These are phyloP conservation scores for Bombus turneri DNA, from an alignment of 1,140 invertebrate genomes.

Conservation along the genomic window DNA sequence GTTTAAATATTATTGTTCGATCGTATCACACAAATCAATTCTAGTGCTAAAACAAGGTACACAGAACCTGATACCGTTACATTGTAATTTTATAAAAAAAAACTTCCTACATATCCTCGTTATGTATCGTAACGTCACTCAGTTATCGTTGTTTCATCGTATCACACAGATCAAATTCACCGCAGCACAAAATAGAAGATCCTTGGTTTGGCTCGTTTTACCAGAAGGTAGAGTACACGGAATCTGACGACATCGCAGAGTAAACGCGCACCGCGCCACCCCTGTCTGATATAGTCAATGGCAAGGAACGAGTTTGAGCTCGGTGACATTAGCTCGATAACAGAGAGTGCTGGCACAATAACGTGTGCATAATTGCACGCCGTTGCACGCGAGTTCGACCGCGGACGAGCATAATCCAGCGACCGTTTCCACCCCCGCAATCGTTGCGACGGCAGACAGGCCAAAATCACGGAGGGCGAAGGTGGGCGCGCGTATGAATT, in stretches of 20 bases:
- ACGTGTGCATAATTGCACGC: conserved; percentile 31
- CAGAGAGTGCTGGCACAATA: conserved; percentile 1
- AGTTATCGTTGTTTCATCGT: too few species aligned
- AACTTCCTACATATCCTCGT: too few species aligned
- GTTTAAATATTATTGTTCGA: background rate
- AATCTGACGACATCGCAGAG: background rate
- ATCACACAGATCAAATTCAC: background rate
- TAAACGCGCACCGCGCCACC: background rate
- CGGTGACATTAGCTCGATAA: conserved; percentile 19
- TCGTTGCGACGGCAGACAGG: conserved; percentile 39
- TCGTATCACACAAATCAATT: background rate
- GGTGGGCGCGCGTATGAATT: background rate
- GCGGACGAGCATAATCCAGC: conserved; percentile 29
- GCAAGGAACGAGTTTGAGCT: background rate
- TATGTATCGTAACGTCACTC: too few species aligned
- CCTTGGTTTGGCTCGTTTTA: too few species aligned
- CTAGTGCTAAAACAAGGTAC: background rate
- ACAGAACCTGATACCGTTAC: background rate
- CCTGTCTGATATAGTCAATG: background rate
- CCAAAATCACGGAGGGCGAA: conserved; percentile 41
- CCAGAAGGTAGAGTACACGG: background rate
- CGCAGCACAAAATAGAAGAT: background rate
- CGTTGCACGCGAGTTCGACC: conserved; percentile 24
- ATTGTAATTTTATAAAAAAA: too few species aligned
- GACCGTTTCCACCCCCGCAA: conserved; percentile 36